Conservation (phyloP, 2,113 vertebrate species). For the Daboia siamensis region DNA sequence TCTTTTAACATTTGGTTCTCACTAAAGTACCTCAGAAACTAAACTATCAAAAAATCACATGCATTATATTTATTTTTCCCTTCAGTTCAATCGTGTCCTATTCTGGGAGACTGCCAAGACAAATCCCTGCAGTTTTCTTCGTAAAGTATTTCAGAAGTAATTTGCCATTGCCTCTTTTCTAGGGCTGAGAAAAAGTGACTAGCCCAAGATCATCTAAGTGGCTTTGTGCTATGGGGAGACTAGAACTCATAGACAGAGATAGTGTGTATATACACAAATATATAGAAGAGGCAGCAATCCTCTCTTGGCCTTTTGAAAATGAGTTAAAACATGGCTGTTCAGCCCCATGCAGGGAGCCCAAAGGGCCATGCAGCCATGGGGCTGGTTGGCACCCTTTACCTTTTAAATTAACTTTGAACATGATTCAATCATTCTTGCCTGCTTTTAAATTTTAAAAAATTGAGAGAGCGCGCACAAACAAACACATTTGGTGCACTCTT, state of each 20-base stretch:
- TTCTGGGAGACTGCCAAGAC: not conserved
- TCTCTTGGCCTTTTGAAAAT: not conserved
- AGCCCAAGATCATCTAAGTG: not conserved
- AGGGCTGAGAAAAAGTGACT: not conserved
- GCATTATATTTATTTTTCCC: no score
- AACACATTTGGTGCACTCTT: not conserved
- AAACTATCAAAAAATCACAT: not conserved
- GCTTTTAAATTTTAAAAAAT: not conserved
- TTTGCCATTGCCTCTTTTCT: not conserved
- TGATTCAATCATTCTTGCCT: not conserved
- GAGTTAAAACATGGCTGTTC: not conserved
- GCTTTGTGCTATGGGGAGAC: not conserved
- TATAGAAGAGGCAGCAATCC: not conserved
- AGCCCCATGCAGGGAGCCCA: not conserved
- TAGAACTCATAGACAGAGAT: not conserved
- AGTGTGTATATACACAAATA: not conserved
- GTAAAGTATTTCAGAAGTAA: not conserved
- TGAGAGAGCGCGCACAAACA: not conserved
- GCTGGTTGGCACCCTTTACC: not conserved
- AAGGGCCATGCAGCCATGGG: not conserved
- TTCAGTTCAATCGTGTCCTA: not conserved
- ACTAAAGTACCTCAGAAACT: not conserved
- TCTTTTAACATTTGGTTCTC: not conserved
- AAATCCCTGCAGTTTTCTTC: not conserved
- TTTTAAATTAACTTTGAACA: not conserved